These are phyloP conservation scores for Mechanitis messenoides DNA, from an alignment of 2,888 invertebrate genomes.

Conservation along the genomic window DNA sequence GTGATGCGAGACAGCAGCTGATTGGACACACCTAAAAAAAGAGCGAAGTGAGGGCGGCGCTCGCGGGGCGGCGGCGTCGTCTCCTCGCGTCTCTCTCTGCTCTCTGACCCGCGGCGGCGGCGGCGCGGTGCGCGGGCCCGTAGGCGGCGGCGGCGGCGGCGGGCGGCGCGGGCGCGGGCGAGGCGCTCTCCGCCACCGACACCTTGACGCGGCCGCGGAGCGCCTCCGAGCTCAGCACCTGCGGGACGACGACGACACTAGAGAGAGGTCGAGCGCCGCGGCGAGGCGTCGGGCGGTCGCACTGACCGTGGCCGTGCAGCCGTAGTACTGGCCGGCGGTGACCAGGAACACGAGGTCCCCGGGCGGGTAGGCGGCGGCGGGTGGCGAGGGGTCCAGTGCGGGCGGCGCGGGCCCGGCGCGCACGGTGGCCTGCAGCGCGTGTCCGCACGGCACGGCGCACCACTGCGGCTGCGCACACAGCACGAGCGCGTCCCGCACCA, in stretches of 20 bases:
- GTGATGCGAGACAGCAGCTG: conserved; percentile 90
- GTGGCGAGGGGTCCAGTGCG: conserved; percentile 35
- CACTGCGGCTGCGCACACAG: conserved; percentile 84
- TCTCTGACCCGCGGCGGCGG: conserved; percentile 73
- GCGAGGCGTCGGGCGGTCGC: not conserved
- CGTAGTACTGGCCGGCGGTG: conserved; percentile 87
- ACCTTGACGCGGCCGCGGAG: conserved; percentile 79
- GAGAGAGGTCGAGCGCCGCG: too few relatives aligned
- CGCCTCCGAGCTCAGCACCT: conserved; percentile 77
- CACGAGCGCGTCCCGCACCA: conserved; percentile 71
- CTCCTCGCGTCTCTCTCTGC: not conserved
- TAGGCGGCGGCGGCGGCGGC: conserved; percentile 60
- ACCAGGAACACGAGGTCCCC: conserved; percentile 83
- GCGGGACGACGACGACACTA: conserved; percentile 4
- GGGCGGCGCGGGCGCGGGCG: conserved; percentile 67
- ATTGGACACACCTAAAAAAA: conserved; percentile 76
- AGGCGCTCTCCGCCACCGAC: conserved; percentile 62
- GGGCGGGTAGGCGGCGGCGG: conserved; percentile 78
- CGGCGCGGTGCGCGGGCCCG: conserved; percentile 74
- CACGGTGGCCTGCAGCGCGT: conserved; percentile 82
- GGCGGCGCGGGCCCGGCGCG: conserved; percentile 37
- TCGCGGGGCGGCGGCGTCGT: too few relatives aligned
- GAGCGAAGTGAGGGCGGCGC: too few relatives aligned
- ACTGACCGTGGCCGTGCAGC: conserved; percentile 84
- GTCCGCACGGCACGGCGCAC: conserved; percentile 77